These are phyloP conservation scores for Drosophila nigrodunni DNA, from an alignment of 1,140 invertebrate genomes.

Conservation along the genomic window DNA sequence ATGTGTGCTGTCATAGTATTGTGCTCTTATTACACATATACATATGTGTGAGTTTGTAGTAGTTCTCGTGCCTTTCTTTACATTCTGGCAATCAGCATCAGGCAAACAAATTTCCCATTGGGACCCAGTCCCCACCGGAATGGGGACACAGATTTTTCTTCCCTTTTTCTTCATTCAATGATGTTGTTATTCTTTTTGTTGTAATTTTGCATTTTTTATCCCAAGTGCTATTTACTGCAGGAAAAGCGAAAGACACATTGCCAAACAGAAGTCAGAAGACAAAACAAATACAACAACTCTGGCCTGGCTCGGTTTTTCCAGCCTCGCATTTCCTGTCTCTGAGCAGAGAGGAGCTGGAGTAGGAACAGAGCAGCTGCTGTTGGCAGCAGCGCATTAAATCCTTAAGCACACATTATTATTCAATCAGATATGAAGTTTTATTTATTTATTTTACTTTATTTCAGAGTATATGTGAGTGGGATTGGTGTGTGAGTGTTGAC, in stretches of 20 bases:
- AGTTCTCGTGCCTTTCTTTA: slow-evolving; percentile 40
- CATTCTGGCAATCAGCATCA: slow-evolving; percentile 73
- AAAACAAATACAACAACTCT: slow-evolving; percentile 24
- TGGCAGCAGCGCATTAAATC: slow-evolving; percentile 72
- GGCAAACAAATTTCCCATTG: slow-evolving; percentile 66
- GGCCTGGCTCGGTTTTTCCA: background rate
- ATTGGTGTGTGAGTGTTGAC: background rate
- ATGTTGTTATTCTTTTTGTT: slow-evolving; percentile 29
- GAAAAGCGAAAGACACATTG: slow-evolving; percentile 1
- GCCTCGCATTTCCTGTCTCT: slow-evolving; percentile 6
- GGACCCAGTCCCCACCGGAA: slow-evolving; percentile 29
- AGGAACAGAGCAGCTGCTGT: slow-evolving; percentile 37
- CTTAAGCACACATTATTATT: slow-evolving; percentile 82
- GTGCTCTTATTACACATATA: background rate
- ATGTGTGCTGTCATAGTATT: slow-evolving; percentile 43
- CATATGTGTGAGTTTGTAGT: background rate
- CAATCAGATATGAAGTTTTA: slow-evolving; percentile 78
- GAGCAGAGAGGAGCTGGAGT: background rate
- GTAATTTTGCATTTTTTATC: slow-evolving; percentile 65
- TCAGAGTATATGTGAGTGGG: no score
- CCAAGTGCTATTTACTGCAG: slow-evolving; percentile 39
- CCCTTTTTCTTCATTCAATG: slow-evolving; percentile 18
- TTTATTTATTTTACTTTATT: slow-evolving; percentile 49
- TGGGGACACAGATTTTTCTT: slow-evolving; percentile 5
- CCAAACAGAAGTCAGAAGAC: slow-evolving; percentile 29